Base-by-base conservation (phyloP, 2,888 invertebrate species). In the Cerastis rubricosa region DNA sequence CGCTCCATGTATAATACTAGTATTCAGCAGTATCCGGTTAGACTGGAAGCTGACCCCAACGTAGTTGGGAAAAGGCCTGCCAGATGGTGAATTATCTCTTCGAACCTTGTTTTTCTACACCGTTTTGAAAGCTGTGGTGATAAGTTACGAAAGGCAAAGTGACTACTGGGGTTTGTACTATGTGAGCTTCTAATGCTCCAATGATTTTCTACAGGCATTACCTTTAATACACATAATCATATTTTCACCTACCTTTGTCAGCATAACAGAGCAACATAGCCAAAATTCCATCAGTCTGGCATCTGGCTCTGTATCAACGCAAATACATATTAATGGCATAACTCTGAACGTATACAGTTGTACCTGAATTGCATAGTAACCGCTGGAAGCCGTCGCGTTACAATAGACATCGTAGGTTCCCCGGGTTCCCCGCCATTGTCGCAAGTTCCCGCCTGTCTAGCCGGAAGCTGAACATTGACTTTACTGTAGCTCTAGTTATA, bases 311-410 rank as follows among this genome's bases (percentile, higher is more conserved):
- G 57, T 81, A 66, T 78, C 74, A 72, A 78, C 76, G 70, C 66
- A 74, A 81, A 76, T 82, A 72, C 74, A 79, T 85, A 85, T 79
- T 87, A 85, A 87, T 87, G 72, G 64, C 84, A 78, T 87, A 83
- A 68, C 80, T 77, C 66, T 63, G 45, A 67, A 76, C 76, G 45
- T 85, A 85, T 81, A 87, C 75, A 68, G 63, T 75, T 57, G 73
- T 66, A 68, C 64, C 54, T 79, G 75, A 85, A 81, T 80, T 77
- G 78, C 83, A 83, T 61, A 79, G 76, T 72, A 70, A 74, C 76
- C 80, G 59, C 84, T 82, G 88, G 84, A 85, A 78, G 76, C 84
- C 82, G 85, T 65, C 78, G 82, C 76, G 78, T 89, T 90, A 88
- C 88, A 89, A 89, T 90, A 83, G 87, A 86, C 83, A 74, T 71